A percentile compares a stretch with the other conserved stretches of the same genome.
Conservation (phyloP, 2,797 vertebrate species). For the Scleropages formosus region DNA sequence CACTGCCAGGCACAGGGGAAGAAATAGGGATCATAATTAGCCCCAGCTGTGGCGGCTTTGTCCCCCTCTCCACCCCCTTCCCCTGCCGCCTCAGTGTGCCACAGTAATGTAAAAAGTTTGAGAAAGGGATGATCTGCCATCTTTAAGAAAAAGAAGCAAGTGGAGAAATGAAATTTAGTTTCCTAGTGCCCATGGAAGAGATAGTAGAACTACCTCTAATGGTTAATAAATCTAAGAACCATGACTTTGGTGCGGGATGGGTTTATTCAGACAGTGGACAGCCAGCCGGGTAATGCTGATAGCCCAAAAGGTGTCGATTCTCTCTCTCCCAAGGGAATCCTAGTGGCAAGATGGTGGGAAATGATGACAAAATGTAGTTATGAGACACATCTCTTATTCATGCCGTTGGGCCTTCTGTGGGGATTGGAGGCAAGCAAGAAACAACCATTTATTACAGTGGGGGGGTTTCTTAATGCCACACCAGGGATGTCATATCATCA, state of each 20-base stretch:
- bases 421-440: conserved; percentile 60
- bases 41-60: too few relatives aligned
- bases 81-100: too few relatives aligned
- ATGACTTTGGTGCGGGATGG: conserved; percentile 50
- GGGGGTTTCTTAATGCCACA: conserved; percentile 57
- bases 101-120: conserved; percentile 59
- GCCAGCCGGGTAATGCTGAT: conserved; percentile 50
- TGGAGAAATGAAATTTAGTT: conserved; percentile 43
- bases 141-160: conserved; percentile 48
- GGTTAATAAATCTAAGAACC: conserved; percentile 65
- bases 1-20: too few relatives aligned
- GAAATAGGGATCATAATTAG: too few relatives aligned
- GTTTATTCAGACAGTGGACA: conserved; percentile 61
- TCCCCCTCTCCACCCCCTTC: too few relatives aligned
- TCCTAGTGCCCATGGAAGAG: conserved; percentile 40
- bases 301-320: conserved; percentile 42
- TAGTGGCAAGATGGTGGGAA: conserved; percentile 49
- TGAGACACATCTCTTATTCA: conserved; percentile 67
- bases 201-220: conserved; percentile 62
- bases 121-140: conserved; percentile 58
- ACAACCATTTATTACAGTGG: conserved; percentile 53
- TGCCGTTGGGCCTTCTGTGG: conserved; percentile 57
- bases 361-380: conserved; percentile 63
- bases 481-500: conserved; percentile 50
- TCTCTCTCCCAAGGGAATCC: conserved; percentile 43